A percentile compares a stretch with the other conserved stretches of the same genome.
Evolutionary conservation across 2,888 invertebrate species (phyloP).

Genomic region (Latrodectus hesperus): DNA sequence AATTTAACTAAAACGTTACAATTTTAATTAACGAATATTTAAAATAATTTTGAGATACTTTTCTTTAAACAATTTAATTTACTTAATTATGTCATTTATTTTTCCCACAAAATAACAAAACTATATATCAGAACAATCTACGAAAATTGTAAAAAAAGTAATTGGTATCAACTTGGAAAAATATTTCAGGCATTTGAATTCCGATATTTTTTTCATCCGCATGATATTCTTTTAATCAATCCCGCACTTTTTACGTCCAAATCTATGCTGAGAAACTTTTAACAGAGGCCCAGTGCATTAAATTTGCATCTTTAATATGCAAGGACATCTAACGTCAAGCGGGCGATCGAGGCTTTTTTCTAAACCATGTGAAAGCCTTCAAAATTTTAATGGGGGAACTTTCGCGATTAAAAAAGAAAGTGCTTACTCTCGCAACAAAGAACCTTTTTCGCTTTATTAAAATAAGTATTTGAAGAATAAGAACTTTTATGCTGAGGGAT

Average conservation of each 20-base stretch:
- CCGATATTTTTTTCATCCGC: constrained; percentile 1
- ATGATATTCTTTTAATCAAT: neutral
- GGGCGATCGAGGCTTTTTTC: neutral
- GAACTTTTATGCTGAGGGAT: no score
- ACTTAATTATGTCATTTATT: no score
- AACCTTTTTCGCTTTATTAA: constrained; percentile 11
- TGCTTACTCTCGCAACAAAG: constrained; percentile 1
- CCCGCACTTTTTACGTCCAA: constrained; percentile 5
- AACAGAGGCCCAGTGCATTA: constrained; percentile 23
- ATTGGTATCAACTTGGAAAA: constrained; percentile 20
- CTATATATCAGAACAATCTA: no score
- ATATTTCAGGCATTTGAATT: constrained; percentile 36
- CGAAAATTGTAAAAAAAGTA: neutral
- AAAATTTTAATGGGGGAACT: constrained; percentile 28
- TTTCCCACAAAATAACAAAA: no score
- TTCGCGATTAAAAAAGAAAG: neutral
- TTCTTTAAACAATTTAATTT: no score
- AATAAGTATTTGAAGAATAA: neutral
- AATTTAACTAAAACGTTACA: no score
- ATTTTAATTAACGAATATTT: no score
- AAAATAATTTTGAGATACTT: no score
- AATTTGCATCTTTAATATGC: constrained; percentile 42
- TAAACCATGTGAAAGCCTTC: constrained; percentile 3
- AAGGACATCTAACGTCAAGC: constrained; percentile 8
- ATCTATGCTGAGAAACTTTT: constrained; percentile 37